These are phyloP conservation scores for Platyrinchus mystaceus DNA, from an alignment of 2,797 vertebrate species.

Conservation along the genomic window DNA sequence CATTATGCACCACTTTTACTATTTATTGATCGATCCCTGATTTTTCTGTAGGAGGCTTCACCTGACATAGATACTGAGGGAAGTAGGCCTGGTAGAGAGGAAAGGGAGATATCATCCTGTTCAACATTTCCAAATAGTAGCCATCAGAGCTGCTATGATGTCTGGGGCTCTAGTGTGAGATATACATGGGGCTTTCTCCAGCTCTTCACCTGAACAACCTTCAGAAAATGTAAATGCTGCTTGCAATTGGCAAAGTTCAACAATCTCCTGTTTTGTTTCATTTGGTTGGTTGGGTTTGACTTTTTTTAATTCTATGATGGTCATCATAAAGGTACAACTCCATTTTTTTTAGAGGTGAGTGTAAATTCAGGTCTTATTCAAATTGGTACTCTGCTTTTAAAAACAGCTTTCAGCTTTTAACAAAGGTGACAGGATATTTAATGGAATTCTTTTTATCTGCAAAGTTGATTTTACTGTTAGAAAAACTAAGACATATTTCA, in stretches of 20 bases:
- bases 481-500: neutral
- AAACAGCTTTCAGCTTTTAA: neutral
- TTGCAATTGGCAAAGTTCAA: neutral
- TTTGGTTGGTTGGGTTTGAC: neutral
- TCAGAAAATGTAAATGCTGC: neutral
- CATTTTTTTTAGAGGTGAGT: neutral
- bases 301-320: neutral
- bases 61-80: neutral
- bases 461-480: neutral
- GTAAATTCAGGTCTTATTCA: neutral
- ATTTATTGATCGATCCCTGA: neutral
- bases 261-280: neutral
- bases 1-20: neutral
- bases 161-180: neutral
- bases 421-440: neutral
- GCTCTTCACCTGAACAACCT: neutral
- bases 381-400: neutral
- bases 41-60: neutral
- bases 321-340: neutral
- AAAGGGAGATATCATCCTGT: neutral
- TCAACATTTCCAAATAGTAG: neutral
- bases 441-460: neutral
- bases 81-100: neutral
- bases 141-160: neutral
- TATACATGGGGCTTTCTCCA: neutral